A percentile compares a stretch with the other conserved stretches of the same genome.
phyloP scores from a whole-genome alignment of 2,888 invertebrate species.

The Pollenia griseotomentosa region DNA sequence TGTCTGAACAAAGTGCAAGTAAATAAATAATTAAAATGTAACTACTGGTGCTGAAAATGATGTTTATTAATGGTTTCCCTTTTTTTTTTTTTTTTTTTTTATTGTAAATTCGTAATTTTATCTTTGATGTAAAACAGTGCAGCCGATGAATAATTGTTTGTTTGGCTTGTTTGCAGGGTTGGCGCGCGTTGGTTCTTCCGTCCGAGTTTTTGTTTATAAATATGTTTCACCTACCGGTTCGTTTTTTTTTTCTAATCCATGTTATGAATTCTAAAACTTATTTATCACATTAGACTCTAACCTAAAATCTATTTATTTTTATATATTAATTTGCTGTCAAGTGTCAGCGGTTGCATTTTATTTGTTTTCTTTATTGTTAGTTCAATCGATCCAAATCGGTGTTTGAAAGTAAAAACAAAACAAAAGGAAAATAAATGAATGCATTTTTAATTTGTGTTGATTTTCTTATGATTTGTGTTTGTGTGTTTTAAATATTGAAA shows the following conservation, averaged over 20 bases:
- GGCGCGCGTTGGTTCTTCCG: neutral
- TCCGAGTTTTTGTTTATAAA: neutral
- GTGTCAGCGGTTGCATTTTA: conserved; percentile 4
- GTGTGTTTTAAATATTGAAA: conserved; percentile 38
- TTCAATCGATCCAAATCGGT: neutral
- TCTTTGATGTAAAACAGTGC: conserved; percentile 7
- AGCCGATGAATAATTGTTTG: neutral
- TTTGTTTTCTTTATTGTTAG: neutral
- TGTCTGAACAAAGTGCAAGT: neutral
- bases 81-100: neutral
- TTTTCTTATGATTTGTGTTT: conserved; percentile 9
- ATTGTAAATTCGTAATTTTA: neutral
- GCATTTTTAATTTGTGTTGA: conserved; percentile 17
- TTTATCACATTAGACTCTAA: conserved; percentile 37
- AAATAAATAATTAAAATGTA: conserved; percentile 41
- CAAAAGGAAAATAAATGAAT: conserved; percentile 1
- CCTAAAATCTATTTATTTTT: conserved; percentile 30
- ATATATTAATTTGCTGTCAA: conserved; percentile 41
- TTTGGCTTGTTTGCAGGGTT: neutral
- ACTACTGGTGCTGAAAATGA: neutral
- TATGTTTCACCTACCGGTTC: neutral
- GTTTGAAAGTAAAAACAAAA: conserved; percentile 9
- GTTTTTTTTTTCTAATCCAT: conserved; percentile 1
- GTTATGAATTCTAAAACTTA: conserved; percentile 44
- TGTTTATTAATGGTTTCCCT: conserved; percentile 22